Conservation (phyloP, 2,797 vertebrate genomes). For the Myoxocephalus aenaeus region DNA sequence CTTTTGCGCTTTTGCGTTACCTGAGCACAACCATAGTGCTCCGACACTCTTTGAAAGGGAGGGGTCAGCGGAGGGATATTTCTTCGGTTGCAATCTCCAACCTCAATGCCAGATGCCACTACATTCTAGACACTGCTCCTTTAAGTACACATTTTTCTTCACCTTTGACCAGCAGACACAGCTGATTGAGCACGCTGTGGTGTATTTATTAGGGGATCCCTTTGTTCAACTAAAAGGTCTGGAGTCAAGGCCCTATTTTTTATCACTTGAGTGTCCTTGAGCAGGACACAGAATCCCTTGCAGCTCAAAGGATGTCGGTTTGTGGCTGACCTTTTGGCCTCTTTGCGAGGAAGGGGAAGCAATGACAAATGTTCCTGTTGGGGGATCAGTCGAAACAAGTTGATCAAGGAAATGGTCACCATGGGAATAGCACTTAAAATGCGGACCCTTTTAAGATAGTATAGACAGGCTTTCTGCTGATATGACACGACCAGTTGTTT, state of each 20-base stretch:
- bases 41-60: neutral
- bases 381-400: neutral
- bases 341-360: neutral
- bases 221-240: conserved; percentile 24
- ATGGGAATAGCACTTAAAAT: neutral
- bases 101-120: neutral
- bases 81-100: neutral
- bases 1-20: neutral
- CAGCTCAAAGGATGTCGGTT: conserved; percentile 15
- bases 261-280: conserved; percentile 54
- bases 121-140: neutral
- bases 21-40: no score
- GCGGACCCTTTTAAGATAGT: neutral
- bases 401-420: neutral
- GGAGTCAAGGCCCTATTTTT: conserved; percentile 44
- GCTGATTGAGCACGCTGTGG: neutral
- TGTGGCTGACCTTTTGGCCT: conserved; percentile 32
- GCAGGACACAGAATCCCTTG: conserved; percentile 20
- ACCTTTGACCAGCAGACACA: conserved; percentile 6
- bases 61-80: neutral
- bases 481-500: conserved; percentile 12
- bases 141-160: neutral
- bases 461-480: conserved; percentile 24
- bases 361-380: conserved; percentile 3
- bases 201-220: conserved; percentile 16